Conservation (phyloP, 1,140 invertebrate species). For the Gonatopus flavifemur region DNA sequence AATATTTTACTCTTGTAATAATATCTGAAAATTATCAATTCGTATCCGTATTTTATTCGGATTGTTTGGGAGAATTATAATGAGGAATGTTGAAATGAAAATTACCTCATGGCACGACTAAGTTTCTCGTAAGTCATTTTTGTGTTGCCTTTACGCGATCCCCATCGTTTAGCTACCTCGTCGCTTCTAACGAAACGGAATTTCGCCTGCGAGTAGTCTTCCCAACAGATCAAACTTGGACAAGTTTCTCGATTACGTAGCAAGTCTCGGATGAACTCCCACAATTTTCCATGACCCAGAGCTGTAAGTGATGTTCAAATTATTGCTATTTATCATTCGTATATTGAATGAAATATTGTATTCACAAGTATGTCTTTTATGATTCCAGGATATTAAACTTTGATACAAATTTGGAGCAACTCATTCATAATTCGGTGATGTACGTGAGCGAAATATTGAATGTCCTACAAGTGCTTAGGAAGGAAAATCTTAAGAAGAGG, state of each 20-base stretch:
- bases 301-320: slow-evolving; percentile 44
- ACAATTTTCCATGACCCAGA: slow-evolving; percentile 69
- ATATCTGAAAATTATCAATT: slow-evolving; percentile 64
- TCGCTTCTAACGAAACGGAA: slow-evolving; percentile 91
- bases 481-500: too few relatives aligned
- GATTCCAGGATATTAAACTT: neutral
- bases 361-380: too few relatives aligned
- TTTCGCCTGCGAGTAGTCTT: slow-evolving; percentile 79
- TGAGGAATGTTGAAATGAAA: slow-evolving; percentile 10
- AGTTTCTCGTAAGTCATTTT: slow-evolving; percentile 95
- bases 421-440: too few relatives aligned
- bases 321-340: neutral
- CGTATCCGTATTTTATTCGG: too few relatives aligned
- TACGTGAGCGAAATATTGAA: too few relatives aligned
- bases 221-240: slow-evolving; percentile 84
- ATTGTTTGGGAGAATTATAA: too few relatives aligned
- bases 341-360: too few relatives aligned
- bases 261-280: slow-evolving; percentile 81
- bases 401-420: too few relatives aligned
- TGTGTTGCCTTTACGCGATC: slow-evolving; percentile 80
- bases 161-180: slow-evolving; percentile 87
- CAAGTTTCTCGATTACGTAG: slow-evolving; percentile 75
- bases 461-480: too few relatives aligned
- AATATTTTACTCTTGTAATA: slow-evolving; percentile 85
- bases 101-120: slow-evolving; percentile 86